A percentile compares a stretch with the other conserved stretches of the same genome.
Conservation (phyloP, 2,888 invertebrate genomes). For the Athalia rosae region DNA sequence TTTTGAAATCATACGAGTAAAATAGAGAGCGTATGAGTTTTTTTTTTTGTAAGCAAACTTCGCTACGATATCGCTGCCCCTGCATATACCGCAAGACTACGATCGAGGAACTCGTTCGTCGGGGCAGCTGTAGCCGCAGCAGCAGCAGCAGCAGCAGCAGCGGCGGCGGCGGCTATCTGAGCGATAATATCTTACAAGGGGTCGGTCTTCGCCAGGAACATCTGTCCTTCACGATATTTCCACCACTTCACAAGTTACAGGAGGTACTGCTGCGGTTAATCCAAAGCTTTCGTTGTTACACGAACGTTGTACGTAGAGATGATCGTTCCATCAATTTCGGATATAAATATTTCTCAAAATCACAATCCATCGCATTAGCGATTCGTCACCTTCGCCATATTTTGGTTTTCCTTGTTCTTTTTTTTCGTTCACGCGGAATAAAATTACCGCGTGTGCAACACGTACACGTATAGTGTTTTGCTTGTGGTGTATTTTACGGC, state of each 20-base stretch:
- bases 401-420: too few species aligned
- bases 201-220: slow-evolving; percentile 58
- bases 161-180: slow-evolving; percentile 58
- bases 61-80: background rate
- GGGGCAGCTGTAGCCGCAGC: slow-evolving; percentile 4
- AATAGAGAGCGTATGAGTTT: too few species aligned
- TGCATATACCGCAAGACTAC: background rate
- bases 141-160: slow-evolving; percentile 36
- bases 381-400: too few species aligned
- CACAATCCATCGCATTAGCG: too few species aligned
- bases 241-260: background rate
- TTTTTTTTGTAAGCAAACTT: background rate
- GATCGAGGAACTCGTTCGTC: background rate
- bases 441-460: too few species aligned
- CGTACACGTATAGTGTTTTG: too few species aligned
- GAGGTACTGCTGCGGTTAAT: background rate
- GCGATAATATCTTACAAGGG: slow-evolving; percentile 55
- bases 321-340: too few species aligned
- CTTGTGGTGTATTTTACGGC: too few species aligned
- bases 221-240: slow-evolving; percentile 63
- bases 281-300: background rate
- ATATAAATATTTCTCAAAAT: too few species aligned
- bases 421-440: too few species aligned
- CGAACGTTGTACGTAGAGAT: too few species aligned
- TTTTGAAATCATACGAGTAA: too few species aligned